Percentiles rank a stretch among this genome's conserved stretches.
These are phyloP conservation scores for Zapus hudsonius DNA, from an alignment of 2,113 vertebrate genomes.

Conservation along the genomic window DNA sequence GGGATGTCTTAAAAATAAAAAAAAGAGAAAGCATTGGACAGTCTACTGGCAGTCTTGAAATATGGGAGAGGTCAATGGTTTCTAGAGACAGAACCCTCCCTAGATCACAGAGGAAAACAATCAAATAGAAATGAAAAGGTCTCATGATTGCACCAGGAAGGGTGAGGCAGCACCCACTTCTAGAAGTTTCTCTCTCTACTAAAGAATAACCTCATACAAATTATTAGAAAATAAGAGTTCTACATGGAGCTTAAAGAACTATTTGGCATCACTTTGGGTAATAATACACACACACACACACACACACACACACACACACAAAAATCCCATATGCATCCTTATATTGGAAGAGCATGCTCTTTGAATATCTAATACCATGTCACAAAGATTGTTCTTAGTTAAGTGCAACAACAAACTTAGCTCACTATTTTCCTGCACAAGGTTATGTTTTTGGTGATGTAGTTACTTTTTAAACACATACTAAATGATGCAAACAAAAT, in stretches of 20 bases:
- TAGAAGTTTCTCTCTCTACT: background rate
- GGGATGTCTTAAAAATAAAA: background rate
- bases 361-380: slow-evolving; percentile 17
- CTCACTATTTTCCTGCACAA: slow-evolving; percentile 13
- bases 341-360: background rate
- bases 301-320: too few species aligned
- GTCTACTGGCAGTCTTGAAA: background rate
- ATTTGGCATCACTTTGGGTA: background rate
- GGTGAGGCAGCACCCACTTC: background rate
- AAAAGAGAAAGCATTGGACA: background rate
- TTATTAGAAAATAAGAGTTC: background rate
- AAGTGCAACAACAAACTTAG: background rate
- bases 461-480: slow-evolving; percentile 30
- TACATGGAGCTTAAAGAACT: background rate
- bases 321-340: too few species aligned
- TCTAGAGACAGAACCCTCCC: background rate
- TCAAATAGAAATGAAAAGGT: background rate
- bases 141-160: background rate
- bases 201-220: slow-evolving; percentile 10
- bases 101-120: background rate
- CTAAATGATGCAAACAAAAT: background rate
- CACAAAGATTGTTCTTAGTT: background rate
- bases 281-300: background rate
- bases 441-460: background rate
- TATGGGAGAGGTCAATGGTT: background rate